Evolutionary conservation across 1,140 invertebrate species (phyloP).

Genomic region (Scaptodrosophila lebanonensis): DNA sequence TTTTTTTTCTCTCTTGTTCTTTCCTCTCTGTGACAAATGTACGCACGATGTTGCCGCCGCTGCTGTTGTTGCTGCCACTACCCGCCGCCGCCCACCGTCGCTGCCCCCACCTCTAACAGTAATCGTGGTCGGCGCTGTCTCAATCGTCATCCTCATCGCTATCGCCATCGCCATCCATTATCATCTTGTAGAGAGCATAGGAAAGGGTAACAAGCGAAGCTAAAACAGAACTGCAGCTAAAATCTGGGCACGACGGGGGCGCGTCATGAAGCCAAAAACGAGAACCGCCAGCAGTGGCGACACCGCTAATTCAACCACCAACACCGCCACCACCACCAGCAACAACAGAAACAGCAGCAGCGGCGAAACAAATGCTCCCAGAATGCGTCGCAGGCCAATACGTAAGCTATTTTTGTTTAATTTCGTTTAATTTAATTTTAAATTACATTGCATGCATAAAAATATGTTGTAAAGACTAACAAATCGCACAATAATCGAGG

Average conservation of each 20-base stretch:
- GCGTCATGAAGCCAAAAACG: conserved; percentile 56
- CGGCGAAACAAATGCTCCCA: conserved; percentile 59
- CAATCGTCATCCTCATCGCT: conserved; percentile 8
- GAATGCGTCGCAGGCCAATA: conserved; percentile 64
- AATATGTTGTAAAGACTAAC: no score
- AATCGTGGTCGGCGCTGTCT: no score
- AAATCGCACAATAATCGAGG: no score
- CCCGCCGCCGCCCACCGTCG: not conserved
- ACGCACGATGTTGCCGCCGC: no score
- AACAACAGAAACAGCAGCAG: conserved; percentile 44
- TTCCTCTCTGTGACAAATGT: conserved; percentile 42
- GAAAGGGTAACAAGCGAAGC: no score
- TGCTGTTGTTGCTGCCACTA: not conserved
- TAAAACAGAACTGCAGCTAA: no score
- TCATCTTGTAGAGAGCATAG: no score
- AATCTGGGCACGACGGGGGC: no score
- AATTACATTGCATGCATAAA: no score
- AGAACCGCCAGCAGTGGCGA: no score
- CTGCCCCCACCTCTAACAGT: no score
- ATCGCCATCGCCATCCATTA: conserved; percentile 18
- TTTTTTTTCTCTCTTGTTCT: conserved; percentile 48
- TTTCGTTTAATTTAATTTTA: not conserved
- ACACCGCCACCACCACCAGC: conserved; percentile 22
- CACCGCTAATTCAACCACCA: no score
- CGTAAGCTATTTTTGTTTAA: conserved; percentile 63